phyloP scores from a whole-genome alignment of 2,888 invertebrate species.

The Neoascia interrupta region DNA sequence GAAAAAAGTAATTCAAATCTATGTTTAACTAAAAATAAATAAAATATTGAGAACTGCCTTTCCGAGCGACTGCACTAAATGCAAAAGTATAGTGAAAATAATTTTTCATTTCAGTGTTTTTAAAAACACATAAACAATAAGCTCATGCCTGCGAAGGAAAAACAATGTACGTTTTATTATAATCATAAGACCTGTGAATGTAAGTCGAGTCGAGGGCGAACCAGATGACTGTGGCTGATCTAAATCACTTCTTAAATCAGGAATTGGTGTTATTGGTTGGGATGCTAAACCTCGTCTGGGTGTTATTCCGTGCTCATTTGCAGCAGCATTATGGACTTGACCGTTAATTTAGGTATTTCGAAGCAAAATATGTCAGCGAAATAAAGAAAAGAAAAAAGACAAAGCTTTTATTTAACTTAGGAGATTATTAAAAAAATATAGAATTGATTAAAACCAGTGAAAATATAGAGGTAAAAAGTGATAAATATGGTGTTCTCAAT shows the following conservation, averaged over 20 bases:
- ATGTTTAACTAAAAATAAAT: no score
- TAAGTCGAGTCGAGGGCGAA: conserved; percentile 78
- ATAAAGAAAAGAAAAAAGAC: conserved; percentile 48
- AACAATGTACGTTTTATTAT: no score
- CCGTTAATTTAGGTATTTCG: conserved; percentile 56
- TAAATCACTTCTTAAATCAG: conserved; percentile 86
- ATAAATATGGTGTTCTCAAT: neutral
- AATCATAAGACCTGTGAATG: conserved; percentile 79
- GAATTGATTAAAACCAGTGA: conserved; percentile 1
- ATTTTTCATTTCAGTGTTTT: no score
- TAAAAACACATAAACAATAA: no score
- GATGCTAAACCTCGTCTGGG: conserved; percentile 91
- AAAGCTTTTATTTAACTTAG: no score
- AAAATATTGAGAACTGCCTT: no score
- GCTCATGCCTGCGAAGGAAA: no score
- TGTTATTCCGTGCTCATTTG: conserved; percentile 92
- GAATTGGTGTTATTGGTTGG: conserved; percentile 90
- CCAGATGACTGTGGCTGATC: conserved; percentile 78
- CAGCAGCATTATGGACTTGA: conserved; percentile 77
- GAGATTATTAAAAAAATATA: no score
- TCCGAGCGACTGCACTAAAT: no score
- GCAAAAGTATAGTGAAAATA: no score
- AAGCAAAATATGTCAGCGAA: conserved; percentile 21
- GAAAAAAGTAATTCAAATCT: no score
- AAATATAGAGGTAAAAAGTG: neutral